phyloP scores from a whole-genome alignment of 2,113 vertebrate species.

The Stegostoma tigrinum region DNA sequence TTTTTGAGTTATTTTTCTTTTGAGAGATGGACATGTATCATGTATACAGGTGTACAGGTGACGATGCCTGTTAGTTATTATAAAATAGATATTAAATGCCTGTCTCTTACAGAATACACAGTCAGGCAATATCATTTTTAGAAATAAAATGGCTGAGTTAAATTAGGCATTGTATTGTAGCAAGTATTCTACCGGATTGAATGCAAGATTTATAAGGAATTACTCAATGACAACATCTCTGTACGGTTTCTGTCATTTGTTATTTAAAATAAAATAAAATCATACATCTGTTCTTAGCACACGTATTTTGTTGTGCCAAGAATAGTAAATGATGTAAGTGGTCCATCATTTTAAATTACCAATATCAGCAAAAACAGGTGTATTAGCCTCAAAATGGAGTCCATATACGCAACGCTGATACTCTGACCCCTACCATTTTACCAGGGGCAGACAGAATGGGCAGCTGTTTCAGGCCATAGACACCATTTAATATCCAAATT shows the following conservation, averaged over 20 bases:
- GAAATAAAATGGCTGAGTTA: neutral
- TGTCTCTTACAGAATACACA: neutral
- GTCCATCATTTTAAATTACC: neutral
- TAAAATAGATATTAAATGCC: neutral
- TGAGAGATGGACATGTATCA: neutral
- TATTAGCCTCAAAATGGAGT: neutral
- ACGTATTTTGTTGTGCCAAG: neutral
- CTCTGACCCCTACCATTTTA: neutral
- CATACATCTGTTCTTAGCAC: neutral
- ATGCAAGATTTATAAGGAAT: neutral
- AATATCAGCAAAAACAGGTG: neutral
- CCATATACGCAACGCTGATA: neutral
- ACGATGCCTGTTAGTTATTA: neutral
- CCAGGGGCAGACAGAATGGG: neutral
- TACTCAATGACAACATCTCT: neutral
- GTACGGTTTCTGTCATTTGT: neutral
- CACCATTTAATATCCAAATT: neutral
- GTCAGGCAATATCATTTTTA: neutral
- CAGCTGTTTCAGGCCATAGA: neutral
- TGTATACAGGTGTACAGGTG: slow-evolving; percentile 12
- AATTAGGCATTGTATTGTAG: neutral
- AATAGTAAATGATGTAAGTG: neutral
- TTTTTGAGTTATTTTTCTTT: neutral
- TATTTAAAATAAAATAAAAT: neutral
- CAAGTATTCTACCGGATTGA: neutral